Percentiles rank a stretch among this genome's conserved stretches.
Conservation (phyloP, 2,797 vertebrate genomes). For the Forpus xanthops region DNA sequence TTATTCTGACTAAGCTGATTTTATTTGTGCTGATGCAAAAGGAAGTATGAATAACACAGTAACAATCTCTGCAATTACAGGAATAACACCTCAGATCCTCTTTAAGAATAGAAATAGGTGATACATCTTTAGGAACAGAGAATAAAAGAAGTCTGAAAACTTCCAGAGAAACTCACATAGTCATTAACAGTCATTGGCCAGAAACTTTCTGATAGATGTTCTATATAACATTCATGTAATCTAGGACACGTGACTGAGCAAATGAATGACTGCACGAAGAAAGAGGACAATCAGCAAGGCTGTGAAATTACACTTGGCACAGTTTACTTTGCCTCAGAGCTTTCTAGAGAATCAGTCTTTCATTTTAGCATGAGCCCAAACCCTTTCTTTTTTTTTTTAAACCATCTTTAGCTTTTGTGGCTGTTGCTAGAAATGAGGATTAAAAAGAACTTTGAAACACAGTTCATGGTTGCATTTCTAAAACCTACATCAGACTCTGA, state of each 20-base stretch:
- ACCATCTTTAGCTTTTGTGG: background rate
- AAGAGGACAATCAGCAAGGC: conserved; percentile 15
- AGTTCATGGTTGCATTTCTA: background rate
- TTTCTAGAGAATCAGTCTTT: conserved; percentile 44
- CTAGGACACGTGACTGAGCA: background rate
- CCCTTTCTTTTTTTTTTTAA: background rate
- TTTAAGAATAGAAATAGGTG: background rate
- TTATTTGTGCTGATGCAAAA: background rate
- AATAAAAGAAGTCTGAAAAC: background rate
- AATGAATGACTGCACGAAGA: conserved; percentile 45
- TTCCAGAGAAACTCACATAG: conserved; percentile 4
- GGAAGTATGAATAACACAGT: background rate
- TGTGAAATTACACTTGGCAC: conserved; percentile 38
- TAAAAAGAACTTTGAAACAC: conserved; percentile 1
- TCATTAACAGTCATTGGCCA: background rate
- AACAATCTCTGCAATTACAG: background rate
- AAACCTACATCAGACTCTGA: background rate
- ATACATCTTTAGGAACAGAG: background rate
- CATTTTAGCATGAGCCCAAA: conserved; percentile 15
- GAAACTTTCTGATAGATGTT: conserved; percentile 16
- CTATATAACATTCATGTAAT: background rate
- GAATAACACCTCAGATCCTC: background rate
- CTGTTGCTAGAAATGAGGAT: background rate
- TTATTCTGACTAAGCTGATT: background rate
- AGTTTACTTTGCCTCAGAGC: background rate